These are phyloP conservation scores for Enteromius mattozi DNA, from an alignment of 2,797 vertebrate species.

Conservation along the genomic window DNA sequence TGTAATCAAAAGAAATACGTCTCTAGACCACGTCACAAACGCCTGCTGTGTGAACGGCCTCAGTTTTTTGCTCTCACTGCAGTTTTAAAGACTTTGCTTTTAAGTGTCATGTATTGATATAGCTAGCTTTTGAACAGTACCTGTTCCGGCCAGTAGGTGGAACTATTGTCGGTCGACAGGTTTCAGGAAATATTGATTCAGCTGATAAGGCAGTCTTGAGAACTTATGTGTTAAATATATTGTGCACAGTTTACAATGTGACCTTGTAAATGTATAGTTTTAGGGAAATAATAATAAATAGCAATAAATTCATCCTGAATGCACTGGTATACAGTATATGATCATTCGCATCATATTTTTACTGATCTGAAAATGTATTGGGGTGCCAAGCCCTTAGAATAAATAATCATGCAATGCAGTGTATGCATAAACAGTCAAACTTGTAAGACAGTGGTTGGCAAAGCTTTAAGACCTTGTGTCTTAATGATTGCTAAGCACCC, in stretches of 20 bases:
- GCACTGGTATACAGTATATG: background rate
- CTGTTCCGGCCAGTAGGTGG: background rate
- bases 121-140: background rate
- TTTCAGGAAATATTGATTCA: background rate
- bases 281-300: too few relatives aligned
- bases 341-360: background rate
- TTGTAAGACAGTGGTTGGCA: background rate
- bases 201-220: background rate
- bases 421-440: background rate
- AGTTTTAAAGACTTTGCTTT: background rate
- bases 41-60: background rate
- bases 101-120: background rate
- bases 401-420: background rate
- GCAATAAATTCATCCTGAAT: background rate
- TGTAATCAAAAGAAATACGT: background rate
- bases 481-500: background rate
- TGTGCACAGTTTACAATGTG: background rate
- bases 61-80: background rate
- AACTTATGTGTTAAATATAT: background rate
- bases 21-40: background rate
- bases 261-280: background rate
- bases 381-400: background rate
- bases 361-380: background rate
- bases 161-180: background rate
- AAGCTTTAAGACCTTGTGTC: background rate